Evolutionary conservation across 2,113 vertebrate species (phyloP).

Genomic region (Anoplopoma fimbria): DNA sequence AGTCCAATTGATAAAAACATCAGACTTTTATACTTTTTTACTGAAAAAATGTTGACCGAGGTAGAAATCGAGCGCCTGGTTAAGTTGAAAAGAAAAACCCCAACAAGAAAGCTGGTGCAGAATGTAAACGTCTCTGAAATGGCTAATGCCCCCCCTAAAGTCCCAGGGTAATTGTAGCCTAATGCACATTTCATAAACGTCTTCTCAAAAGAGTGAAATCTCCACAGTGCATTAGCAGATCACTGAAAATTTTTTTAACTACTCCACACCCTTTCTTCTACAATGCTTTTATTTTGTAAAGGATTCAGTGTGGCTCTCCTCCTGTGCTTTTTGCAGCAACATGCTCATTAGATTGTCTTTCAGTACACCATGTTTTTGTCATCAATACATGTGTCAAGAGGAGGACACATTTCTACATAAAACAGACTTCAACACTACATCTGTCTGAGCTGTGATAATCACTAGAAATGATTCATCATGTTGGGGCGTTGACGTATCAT

Average conservation of each 20-base stretch:
- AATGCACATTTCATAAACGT: conserved; percentile 2
- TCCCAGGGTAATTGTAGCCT: neutral
- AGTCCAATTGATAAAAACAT: neutral
- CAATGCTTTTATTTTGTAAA: neutral
- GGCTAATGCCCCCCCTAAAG: no score
- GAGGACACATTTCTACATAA: conserved; percentile 4
- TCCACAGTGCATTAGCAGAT: conserved; percentile 21
- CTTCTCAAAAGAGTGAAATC: conserved; percentile 4
- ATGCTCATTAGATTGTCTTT: conserved; percentile 10
- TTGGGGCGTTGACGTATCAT: conserved; percentile 28
- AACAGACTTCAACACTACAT: conserved; percentile 21
- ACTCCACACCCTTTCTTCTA: neutral
- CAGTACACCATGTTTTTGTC: neutral
- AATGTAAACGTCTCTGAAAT: neutral
- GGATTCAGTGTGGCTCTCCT: neutral
- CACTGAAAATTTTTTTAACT: neutral
- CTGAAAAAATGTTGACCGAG: neutral
- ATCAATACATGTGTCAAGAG: no score
- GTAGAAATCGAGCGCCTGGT: neutral
- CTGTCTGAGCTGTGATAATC: conserved; percentile 23
- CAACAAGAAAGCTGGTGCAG: neutral
- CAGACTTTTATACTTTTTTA: neutral
- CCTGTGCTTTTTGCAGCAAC: neutral
- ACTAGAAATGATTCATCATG: conserved; percentile 35
- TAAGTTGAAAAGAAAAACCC: neutral